Evolutionary conservation across 2,888 invertebrate genomes (phyloP).

Genomic region (Drosophila percnosoma): DNA sequence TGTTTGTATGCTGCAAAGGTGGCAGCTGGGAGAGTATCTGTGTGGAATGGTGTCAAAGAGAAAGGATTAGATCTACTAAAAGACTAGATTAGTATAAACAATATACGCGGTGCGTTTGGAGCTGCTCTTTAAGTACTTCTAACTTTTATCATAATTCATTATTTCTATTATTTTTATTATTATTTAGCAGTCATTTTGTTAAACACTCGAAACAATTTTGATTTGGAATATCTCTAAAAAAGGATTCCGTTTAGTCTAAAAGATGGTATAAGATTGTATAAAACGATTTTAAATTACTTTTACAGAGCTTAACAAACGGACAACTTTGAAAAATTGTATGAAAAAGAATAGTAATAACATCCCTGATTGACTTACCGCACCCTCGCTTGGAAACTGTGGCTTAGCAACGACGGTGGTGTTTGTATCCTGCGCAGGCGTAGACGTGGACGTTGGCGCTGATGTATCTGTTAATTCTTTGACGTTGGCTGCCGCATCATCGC

Average conservation of each 20-base stretch:
- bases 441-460: not conserved
- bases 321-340: not conserved
- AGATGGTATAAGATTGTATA: not conserved
- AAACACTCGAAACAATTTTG: not conserved
- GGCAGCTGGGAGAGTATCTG: conserved; percentile 68
- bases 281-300: not conserved
- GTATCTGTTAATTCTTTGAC: conserved; percentile 10
- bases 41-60: not conserved
- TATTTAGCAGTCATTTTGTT: not conserved
- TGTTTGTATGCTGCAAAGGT: conserved; percentile 23
- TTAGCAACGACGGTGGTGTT: not conserved
- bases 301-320: not conserved
- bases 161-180: not conserved
- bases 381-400: conserved; percentile 25
- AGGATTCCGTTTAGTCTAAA: not conserved
- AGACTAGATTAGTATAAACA: not conserved
- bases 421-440: not conserved
- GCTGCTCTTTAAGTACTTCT: not conserved
- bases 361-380: conserved; percentile 33
- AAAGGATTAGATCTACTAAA: not conserved
- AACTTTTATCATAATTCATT: not conserved
- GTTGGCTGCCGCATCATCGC: conserved; percentile 23
- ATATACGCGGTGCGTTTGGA: no score
- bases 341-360: not conserved
- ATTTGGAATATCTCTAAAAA: not conserved